Evolutionary conservation across 2,797 vertebrate genomes (phyloP).

Genomic region (Tadarida brasiliensis): DNA sequence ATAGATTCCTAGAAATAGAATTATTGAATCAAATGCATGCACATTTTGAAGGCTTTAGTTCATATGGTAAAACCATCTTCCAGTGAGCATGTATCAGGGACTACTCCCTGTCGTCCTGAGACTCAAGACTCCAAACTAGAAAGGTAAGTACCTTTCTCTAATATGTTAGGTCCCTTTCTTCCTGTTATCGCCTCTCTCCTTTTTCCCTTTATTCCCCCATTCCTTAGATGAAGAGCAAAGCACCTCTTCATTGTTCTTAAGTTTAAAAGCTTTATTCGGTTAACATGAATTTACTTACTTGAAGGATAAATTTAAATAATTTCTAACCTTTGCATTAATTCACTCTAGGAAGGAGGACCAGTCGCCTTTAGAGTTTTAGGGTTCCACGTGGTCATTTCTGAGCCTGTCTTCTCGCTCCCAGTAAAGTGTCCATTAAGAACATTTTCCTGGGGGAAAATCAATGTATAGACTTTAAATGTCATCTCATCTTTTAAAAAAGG

Average conservation of each 20-base stretch:
- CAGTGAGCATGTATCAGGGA: not conserved
- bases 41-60: slow-evolving; percentile 5
- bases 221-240: not conserved
- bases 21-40: not conserved
- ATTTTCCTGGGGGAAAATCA: not conserved
- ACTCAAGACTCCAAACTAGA: not conserved
- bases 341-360: not conserved
- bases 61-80: not conserved
- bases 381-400: not conserved
- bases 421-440: not conserved
- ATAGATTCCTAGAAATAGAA: not conserved
- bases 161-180: not conserved
- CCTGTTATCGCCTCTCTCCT: not conserved
- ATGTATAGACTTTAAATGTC: not conserved
- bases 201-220: not conserved
- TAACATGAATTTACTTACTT: slow-evolving; percentile 27
- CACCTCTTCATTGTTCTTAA: not conserved
- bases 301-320: not conserved
- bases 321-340: not conserved
- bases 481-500: slow-evolving; percentile 36
- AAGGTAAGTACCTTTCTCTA: not conserved
- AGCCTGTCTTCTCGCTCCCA: not conserved
- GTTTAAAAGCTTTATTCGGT: not conserved
- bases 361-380: not conserved
- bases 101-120: not conserved